Base-by-base conservation (phyloP, 2,113 vertebrate species). In the Muntiacus muntjak region DNA sequence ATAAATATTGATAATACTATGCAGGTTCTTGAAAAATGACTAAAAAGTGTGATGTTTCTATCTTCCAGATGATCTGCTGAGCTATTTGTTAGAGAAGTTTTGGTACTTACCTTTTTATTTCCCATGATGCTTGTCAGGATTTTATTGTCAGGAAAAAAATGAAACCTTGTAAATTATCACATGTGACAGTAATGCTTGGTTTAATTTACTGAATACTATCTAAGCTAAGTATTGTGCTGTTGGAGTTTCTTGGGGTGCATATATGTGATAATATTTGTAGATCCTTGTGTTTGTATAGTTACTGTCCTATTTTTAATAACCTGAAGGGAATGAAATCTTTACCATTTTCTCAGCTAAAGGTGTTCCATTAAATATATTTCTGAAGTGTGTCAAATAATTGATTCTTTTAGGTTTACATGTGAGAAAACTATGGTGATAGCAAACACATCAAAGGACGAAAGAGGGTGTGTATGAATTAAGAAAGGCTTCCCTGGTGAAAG, bases 221-320 rank as follows among this genome's bases (percentile, higher is more conserved):
- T 57, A 47, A 91, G 45, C 26, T 94, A 67, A 28, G 15, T 74
- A 67, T 36, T 91, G 19, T 79, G 30, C 16, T 64, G 28, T 57
- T 54, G 47, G 25, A 16, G 57, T 62, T 87, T 87, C n/a, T 81
- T 82, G 28, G 23, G 43, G 19, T 85, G 10, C 26, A 28, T 45
- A 40, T 87, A 13, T 85, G 55, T 36, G 19, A 6, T 45, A 71
- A 28, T 84, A 50, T 89, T 52, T 60, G 21, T 64, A 10, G 62
- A 45, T 54, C 8, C 50, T 67, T 83, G 85, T 43, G 47, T 89
- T 85, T 78, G 30, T 64, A 47, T 40, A 54, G 45, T 83, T 94
- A 33, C 43, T 93, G n/a, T 93, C 54, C 60, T 85, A 52, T 57
- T 96, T 87, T 94, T 74, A 74, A 94, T 79, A 82, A n/a, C 28